Base-by-base conservation (phyloP, 2,113 vertebrate species). In the Rhabdornis inornatus region DNA sequence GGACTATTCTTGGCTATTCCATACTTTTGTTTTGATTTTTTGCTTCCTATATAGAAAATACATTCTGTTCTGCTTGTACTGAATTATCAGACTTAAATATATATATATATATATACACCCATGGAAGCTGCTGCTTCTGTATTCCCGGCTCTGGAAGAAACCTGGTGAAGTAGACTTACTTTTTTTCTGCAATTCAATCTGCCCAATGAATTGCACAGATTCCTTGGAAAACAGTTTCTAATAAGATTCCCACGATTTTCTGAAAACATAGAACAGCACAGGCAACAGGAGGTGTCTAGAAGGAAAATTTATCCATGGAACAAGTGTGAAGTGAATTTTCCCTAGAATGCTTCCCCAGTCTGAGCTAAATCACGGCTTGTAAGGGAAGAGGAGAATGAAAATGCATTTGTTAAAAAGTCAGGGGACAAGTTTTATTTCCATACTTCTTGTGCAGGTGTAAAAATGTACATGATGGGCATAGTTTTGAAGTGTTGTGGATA, bases 201-300 rank as follows among this genome's bases (percentile, higher is more conserved):
- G 39, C 30, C 56, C 10, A 75, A 30, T 40, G 78, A 63, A 85
- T 92, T 52, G 28, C 60, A 63, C 31, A 59, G 16, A 49, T 71
- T 63, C 74, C 42, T 68, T 76, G 49, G 79, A 78, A 79, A 95
- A 70, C 39, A 59, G 70, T 66, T 81, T 81, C 56, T 94, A 78
- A 87, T 91, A 91, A 75, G 78, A 84, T 91, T 89, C 69, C 39
- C 87, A 74, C 1, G 4, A 47, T 52, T 92, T 81, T 66, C 11
- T 78, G 81, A 56, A 91, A 95, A 84, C 78, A 50, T 2, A 47
- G 71, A 90, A 77, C 68, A 92, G 81, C 72, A 53, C 2, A 91
- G 84, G 83, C 80, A 96, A 70, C 89, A 92, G 91, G 89, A 94
- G 78, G 88, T 84, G 78, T 69, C 88, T 94, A 40, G 68, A 69